Conservation (phyloP, 2,797 vertebrate species). For the Squalus acanthias region DNA sequence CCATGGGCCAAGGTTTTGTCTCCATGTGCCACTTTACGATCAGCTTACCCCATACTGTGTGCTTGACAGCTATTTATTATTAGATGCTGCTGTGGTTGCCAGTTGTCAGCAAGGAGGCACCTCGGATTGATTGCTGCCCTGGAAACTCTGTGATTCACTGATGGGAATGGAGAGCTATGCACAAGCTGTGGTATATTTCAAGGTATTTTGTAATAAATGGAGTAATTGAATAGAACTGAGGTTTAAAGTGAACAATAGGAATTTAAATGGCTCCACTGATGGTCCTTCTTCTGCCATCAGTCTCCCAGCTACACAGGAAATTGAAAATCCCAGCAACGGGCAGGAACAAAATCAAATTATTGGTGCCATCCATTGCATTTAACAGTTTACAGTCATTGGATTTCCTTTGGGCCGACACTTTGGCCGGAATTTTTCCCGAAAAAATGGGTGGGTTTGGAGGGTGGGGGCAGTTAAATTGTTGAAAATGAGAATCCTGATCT, state of each 20-base stretch:
- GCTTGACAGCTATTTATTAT: not conserved
- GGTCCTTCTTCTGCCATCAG: not conserved
- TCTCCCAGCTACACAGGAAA: not conserved
- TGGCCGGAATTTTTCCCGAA: too few species aligned
- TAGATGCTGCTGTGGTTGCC: not conserved
- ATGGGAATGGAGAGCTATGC: not conserved
- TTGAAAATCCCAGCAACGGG: not conserved
- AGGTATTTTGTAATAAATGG: conserved; percentile 10
- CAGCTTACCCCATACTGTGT: not conserved
- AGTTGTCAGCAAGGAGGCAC: not conserved
- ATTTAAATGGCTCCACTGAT: not conserved
- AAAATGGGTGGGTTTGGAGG: too few species aligned
- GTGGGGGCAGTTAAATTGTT: too few species aligned
- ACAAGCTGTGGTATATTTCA: not conserved
- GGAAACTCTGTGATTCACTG: not conserved
- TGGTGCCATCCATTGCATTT: not conserved
- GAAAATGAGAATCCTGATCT: too few species aligned
- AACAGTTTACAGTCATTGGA: not conserved
- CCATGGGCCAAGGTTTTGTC: not conserved
- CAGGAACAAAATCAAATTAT: not conserved
- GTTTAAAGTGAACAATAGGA: not conserved
- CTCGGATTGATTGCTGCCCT: not conserved
- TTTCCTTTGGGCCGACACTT: not conserved
- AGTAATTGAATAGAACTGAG: not conserved
- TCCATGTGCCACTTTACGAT: not conserved